Evolutionary conservation across 2,888 invertebrate genomes (phyloP).

Genomic region (Epistrophella euchroma): DNA sequence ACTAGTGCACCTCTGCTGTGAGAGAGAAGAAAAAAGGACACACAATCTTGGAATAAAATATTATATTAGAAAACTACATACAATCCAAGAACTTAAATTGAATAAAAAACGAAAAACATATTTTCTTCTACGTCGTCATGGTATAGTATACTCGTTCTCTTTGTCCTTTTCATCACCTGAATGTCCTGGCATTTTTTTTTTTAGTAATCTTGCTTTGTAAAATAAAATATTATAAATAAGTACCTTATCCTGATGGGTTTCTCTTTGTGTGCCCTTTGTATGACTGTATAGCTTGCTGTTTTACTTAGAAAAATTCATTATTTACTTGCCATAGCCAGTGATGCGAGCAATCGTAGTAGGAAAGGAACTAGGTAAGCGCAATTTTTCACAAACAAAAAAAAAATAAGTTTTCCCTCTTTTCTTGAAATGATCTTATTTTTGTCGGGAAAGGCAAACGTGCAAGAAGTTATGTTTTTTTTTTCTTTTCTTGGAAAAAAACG

Average conservation of each 20-base stretch:
- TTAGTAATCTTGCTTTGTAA: conserved; percentile 18
- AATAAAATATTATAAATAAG: conserved; percentile 61
- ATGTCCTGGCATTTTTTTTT: no score
- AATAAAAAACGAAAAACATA: conserved; percentile 44
- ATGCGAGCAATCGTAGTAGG: conserved; percentile 24
- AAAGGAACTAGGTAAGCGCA: no score
- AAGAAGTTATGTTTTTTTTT: conserved; percentile 26
- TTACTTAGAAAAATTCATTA: conserved; percentile 5
- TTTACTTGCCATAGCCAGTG: conserved; percentile 28
- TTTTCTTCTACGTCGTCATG: conserved; percentile 51
- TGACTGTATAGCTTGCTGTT: no score
- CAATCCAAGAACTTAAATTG: conserved; percentile 34
- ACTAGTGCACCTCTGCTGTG: no score
- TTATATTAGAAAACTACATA: conserved; percentile 55
- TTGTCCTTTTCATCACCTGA: no score
- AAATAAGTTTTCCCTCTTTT: neutral
- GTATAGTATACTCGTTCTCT: no score
- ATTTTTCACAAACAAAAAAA: conserved; percentile 53
- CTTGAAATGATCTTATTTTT: neutral
- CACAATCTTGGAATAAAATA: conserved; percentile 55
- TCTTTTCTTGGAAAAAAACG: conserved; percentile 5
- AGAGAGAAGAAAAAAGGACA: neutral
- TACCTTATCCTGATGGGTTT: conserved; percentile 25
- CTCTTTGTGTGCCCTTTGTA: conserved; percentile 2
- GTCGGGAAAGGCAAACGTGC: neutral